Base-by-base conservation (phyloP, 2,888 invertebrate genomes). In the Pandemis cinnamomeana region DNA sequence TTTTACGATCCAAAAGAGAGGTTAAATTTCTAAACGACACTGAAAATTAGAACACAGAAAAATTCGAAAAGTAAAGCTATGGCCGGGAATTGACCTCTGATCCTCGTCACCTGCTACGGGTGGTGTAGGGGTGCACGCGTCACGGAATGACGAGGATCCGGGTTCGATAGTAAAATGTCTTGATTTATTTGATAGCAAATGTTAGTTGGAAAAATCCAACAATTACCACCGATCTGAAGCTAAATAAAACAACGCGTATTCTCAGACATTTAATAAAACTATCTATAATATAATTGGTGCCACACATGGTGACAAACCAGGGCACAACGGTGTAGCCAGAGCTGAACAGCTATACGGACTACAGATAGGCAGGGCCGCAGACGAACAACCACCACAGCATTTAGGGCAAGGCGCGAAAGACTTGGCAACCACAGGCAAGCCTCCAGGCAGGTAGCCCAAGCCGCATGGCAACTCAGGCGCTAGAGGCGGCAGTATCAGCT, bases 401-500 rank as follows among this genome's bases (percentile, higher is more conserved):
- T 74, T 61, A 0, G 66, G 53, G 20, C 70, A 67, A 0, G 69
- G 74, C 0, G 58, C 51, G 71, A 78, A 87, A 5, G 80, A 82
- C 3, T 80, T 77, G 0, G 82, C 80, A 0, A 85, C 87, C 5
- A 87, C 70, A 0, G 88, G 85, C 0, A 83, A 76, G 0, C 85
- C 87, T 0, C 86, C 76, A 1, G 82, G 80, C 8, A 86, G 79
- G 67, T 86, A 89, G 0, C 89, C 88, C 10, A 89, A 70, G 0
- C 87, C 88, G 48, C 69, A 72, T 0, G 85, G 86, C 10, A 89
- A 69, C n/a, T 87, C 87, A 0, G 78, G 78, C 4, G 82, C 70
- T 4, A 75, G n/a, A 5, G 89, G 89, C 0, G 89, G 87, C 42
- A 84, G 72, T 68, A 89, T 83, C 0, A 87, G 76, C 46, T 84